These are phyloP conservation scores for Fratercula arctica DNA, from an alignment of 2,797 vertebrate species.

Conservation along the genomic window DNA sequence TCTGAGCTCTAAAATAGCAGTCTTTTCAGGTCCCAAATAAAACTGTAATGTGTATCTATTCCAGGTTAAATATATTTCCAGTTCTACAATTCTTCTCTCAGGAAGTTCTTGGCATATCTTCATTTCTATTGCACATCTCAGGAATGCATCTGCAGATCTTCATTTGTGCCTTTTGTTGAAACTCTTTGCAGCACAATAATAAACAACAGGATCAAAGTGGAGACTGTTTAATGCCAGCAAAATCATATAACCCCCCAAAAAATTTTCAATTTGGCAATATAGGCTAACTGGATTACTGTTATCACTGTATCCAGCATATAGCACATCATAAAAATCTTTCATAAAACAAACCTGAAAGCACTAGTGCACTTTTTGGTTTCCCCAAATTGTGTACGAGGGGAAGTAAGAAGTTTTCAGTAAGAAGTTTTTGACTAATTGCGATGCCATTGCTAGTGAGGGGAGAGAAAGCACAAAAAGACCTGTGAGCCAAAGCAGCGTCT, in stretches of 20 bases:
- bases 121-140: neutral
- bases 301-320: conserved; percentile 46
- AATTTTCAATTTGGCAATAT: neutral
- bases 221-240: conserved; percentile 41
- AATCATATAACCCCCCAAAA: conserved; percentile 49
- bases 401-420: conserved; percentile 17
- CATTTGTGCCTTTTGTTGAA: conserved; percentile 40
- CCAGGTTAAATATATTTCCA: conserved; percentile 2
- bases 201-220: conserved; percentile 61
- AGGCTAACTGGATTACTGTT: conserved; percentile 10
- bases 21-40: neutral
- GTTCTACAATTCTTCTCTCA: neutral
- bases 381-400: neutral
- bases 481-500: neutral
- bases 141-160: conserved; percentile 38
- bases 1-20: neutral
- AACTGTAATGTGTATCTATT: neutral
- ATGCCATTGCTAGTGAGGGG: neutral
- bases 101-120: conserved; percentile 32
- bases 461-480: conserved; percentile 23
- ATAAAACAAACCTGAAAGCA: conserved; percentile 17
- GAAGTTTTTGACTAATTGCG: conserved; percentile 27
- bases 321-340: conserved; percentile 46
- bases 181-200: conserved; percentile 66
- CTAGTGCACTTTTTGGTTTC: neutral